Evolutionary conservation across 1,140 invertebrate genomes (phyloP).

Genomic region (Hesperophylax magnus): DNA sequence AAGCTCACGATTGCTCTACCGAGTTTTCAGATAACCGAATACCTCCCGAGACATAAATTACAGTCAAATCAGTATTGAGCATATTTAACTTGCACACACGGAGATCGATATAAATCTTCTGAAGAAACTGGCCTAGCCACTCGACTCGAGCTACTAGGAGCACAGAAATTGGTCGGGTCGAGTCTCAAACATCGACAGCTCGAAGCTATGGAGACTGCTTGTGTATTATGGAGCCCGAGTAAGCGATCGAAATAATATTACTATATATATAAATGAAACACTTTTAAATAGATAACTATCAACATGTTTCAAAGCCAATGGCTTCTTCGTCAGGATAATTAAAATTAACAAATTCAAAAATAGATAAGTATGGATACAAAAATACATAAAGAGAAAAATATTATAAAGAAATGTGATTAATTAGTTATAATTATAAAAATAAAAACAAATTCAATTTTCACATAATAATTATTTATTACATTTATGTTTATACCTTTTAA

Average conservation of each 20-base stretch:
- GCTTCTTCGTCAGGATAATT: too few species aligned
- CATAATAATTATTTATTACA: too few species aligned
- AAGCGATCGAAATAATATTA: neutral
- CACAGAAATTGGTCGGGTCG: neutral
- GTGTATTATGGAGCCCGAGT: conserved; percentile 12
- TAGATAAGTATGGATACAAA: too few species aligned
- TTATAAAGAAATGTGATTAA: too few species aligned
- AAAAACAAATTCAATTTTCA: too few species aligned
- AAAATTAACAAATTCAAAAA: too few species aligned
- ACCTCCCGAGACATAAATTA: conserved; percentile 14
- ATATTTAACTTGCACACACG: conserved; percentile 21
- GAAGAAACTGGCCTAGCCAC: conserved; percentile 10
- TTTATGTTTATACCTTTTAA: too few species aligned
- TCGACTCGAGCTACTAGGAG: neutral
- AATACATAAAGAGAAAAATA: too few species aligned
- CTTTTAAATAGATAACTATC: too few species aligned
- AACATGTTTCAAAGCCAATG: too few species aligned
- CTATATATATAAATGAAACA: too few species aligned
- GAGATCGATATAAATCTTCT: conserved; percentile 24
- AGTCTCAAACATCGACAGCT: conserved; percentile 1
- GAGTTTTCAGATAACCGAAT: neutral
- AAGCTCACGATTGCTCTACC: conserved; percentile 12
- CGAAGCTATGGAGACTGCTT: conserved; percentile 15
- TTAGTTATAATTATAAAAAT: too few species aligned
- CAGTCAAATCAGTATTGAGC: conserved; percentile 22